Evolutionary conservation across 2,888 invertebrate genomes (phyloP).

Genomic region (Pandemis cinnamomeana): DNA sequence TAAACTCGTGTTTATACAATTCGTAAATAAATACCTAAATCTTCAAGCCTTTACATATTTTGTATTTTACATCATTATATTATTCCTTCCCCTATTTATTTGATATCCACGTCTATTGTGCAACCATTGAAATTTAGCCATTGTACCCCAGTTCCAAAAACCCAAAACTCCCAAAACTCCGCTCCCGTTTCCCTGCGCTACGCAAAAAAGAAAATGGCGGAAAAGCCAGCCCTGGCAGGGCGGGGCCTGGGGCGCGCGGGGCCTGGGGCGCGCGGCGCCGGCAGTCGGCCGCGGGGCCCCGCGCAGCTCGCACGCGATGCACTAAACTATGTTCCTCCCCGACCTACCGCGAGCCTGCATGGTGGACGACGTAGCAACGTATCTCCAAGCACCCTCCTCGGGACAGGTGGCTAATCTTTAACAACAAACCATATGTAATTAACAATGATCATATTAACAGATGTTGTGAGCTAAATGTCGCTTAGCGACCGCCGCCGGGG

Average conservation of each 20-base stretch:
- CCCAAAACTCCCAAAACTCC: neutral
- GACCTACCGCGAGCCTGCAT: slow-evolving; percentile 97
- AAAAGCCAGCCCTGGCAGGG: slow-evolving; percentile 58
- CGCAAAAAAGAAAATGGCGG: slow-evolving; percentile 43
- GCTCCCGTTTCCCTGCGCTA: neutral
- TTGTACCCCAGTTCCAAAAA: neutral
- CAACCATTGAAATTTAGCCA: no score
- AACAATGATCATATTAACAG: slow-evolving; percentile 83
- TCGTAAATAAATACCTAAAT: no score
- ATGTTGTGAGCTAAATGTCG: slow-evolving; percentile 83
- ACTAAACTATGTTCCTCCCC: slow-evolving; percentile 93
- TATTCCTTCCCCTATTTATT: no score
- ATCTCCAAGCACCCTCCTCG: slow-evolving; percentile 97
- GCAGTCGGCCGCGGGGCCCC: slow-evolving; percentile 82
- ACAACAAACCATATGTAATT: slow-evolving; percentile 83
- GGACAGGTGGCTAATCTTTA: slow-evolving; percentile 92
- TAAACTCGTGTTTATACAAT: no score
- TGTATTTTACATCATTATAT: no score
- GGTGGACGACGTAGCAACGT: slow-evolving; percentile 98
- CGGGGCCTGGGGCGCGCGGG: slow-evolving; percentile 54
- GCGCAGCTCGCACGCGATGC: slow-evolving; percentile 82
- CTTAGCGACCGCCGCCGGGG: slow-evolving; percentile 82
- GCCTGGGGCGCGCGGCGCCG: slow-evolving; percentile 56
- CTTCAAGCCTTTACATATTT: no score
- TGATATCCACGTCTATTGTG: no score